Base-by-base conservation (phyloP, 2,113 vertebrate genomes). In the Gallinago undulata region DNA sequence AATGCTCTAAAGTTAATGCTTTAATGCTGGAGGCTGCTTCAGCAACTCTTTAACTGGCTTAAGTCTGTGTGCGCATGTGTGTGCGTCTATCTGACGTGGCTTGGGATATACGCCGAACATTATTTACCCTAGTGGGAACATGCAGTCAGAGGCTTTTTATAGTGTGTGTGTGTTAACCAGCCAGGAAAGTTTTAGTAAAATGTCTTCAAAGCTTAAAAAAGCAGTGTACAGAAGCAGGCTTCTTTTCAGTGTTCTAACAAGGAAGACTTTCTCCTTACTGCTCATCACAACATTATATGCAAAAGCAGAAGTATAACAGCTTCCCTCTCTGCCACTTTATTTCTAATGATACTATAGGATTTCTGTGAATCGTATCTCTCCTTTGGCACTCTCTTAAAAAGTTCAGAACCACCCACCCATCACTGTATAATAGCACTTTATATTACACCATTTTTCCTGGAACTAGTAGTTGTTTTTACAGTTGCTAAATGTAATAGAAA, bases 121-220 rank as follows among this genome's bases (percentile, higher is more conserved):
- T 81, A 91, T 91, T 96, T 97, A 91, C 66, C 63, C 84, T 87
- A 48, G 43, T 95, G 95, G 93, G 95, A 95, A 79, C 86, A 66
- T 17, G 63, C 86, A 93, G 81, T 88, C 89, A 81, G 93, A 95
- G 83, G 64, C 88, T 96, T 97, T 97, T 96, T 96, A 96, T 93
- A 94, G 92, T 15, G 27, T 24, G 9, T 24, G 9, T 2, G 0
- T 70, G 68, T 62, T 91, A 92, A 69, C 70, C 63, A 83, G 92
- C 94, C 95, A 96, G 95, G 96, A 96, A 97, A 96, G 53, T 90
- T 48, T 89, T 93, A 84, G 60, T 85, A 92, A 92, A 96, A 95
- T 30, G 45, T 87, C 77, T 89, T 87, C 50, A 37, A 87, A 68
- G 88, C 84, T 91, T 93, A 57, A 62, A 86, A 80, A 89, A 75